Percentiles rank a stretch among this genome's conserved stretches.
These are phyloP conservation scores for Cantharis flavilabris DNA, from an alignment of 2,888 invertebrate genomes.

Conservation along the genomic window DNA sequence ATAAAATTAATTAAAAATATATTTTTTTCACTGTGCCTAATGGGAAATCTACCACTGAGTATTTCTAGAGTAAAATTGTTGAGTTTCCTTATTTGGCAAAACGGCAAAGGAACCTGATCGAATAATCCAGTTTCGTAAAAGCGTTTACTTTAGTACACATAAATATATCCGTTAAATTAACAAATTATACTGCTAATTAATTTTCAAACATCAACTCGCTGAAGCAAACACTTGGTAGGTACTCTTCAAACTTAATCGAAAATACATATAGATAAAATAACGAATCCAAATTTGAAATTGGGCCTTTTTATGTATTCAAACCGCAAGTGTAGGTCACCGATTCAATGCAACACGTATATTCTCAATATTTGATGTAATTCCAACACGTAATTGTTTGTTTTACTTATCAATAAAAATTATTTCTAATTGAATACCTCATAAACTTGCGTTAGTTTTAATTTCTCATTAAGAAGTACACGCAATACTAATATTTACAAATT, in stretches of 20 bases:
- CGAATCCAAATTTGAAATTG: neutral
- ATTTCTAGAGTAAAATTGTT: neutral
- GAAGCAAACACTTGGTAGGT: neutral
- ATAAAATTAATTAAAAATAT: too few species aligned
- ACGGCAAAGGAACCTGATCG: neutral
- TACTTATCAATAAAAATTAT: neutral
- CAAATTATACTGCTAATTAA: neutral
- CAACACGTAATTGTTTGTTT: neutral
- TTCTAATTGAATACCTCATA: neutral
- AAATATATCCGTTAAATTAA: neutral
- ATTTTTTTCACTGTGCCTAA: too few species aligned
- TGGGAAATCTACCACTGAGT: too few species aligned
- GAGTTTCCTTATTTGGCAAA: neutral
- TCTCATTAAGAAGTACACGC: neutral
- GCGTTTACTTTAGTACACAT: neutral
- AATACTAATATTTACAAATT: neutral
- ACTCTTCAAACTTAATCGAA: neutral
- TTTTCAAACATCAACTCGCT: neutral
- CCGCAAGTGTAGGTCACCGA: neutral
- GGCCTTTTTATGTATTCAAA: neutral
- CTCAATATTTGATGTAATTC: neutral
- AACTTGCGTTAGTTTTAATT: neutral
- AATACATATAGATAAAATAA: neutral
- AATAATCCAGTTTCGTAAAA: neutral
- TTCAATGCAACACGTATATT: neutral